These are phyloP conservation scores for Antheraea pernyi DNA, from an alignment of 1,140 invertebrate species.

Conservation along the genomic window DNA sequence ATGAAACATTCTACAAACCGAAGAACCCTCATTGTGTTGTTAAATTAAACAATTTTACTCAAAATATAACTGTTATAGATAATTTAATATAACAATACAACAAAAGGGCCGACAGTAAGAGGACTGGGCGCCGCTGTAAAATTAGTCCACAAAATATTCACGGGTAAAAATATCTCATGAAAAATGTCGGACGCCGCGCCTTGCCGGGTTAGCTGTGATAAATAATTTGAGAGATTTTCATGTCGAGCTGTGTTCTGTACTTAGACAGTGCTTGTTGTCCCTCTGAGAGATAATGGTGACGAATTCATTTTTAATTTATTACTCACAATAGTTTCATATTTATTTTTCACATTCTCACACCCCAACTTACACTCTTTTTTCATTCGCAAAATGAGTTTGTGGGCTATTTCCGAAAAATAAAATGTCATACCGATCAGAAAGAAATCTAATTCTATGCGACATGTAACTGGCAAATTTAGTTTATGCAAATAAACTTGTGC, in stretches of 20 bases:
- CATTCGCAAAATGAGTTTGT: too few relatives aligned
- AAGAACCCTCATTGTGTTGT: constrained; percentile 8
- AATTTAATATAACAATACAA: constrained; percentile 16
- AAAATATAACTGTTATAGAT: constrained; percentile 9
- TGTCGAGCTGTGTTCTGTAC: background rate
- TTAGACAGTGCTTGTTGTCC: background rate
- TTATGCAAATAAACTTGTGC: too few relatives aligned
- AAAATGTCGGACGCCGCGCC: background rate
- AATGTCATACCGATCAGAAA: too few relatives aligned
- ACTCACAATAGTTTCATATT: background rate
- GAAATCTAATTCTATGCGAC: too few relatives aligned
- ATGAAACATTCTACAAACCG: background rate
- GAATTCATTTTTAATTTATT: background rate
- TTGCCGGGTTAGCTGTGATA: background rate
- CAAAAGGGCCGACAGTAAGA: background rate
- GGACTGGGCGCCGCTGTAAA: background rate
- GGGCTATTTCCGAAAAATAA: too few relatives aligned
- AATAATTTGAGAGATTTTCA: background rate
- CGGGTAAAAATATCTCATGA: background rate
- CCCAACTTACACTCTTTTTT: too few relatives aligned
- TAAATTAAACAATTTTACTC: constrained; percentile 13
- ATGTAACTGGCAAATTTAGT: too few relatives aligned
- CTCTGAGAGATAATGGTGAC: background rate
- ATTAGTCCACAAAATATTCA: background rate
- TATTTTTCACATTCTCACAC: background rate